phyloP scores from a whole-genome alignment of 2,113 vertebrate species.

The Enhydra lutris region DNA sequence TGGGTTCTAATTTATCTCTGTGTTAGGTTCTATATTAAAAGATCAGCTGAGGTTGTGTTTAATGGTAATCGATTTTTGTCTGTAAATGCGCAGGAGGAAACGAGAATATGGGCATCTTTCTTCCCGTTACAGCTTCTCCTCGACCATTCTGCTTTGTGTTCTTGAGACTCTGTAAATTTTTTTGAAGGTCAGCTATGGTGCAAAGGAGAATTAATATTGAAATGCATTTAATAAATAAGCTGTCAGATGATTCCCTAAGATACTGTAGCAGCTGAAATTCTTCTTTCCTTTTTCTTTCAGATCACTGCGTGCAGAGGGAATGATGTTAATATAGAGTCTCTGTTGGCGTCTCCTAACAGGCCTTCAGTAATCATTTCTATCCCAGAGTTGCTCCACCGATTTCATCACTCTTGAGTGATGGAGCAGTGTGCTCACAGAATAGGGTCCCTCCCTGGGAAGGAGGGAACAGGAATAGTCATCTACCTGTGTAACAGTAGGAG shows the following conservation, averaged over 20 bases:
- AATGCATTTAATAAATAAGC: conserved; percentile 69
- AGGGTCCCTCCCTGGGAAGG: not conserved
- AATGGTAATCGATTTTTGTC: not conserved
- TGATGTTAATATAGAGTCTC: not conserved
- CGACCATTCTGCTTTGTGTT: not conserved
- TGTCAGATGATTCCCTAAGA: conserved; percentile 64
- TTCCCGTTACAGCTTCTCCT: not conserved
- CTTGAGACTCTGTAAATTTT: not conserved
- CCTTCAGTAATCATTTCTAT: conserved; percentile 22
- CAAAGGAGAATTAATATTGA: conserved; percentile 69
- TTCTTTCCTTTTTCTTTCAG: not conserved
- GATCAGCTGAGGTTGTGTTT: not conserved
- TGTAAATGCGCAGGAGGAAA: not conserved
- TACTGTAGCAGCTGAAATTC: not conserved
- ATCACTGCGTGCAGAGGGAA: not conserved
- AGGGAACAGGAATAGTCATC: not conserved
- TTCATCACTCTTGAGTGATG: conserved; percentile 55
- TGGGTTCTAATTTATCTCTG: conserved; percentile 19
- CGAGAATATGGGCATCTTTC: not conserved
- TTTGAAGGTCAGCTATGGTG: conserved; percentile 60
- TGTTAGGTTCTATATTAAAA: conserved; percentile 8
- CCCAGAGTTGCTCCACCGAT: not conserved
- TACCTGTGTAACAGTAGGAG: not conserved
- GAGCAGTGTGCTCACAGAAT: conserved; percentile 44
- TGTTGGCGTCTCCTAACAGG: not conserved